Percentiles rank a stretch among this genome's conserved stretches.
Conservation (phyloP, 2,113 vertebrate species). For the Pachyramphus minor region DNA sequence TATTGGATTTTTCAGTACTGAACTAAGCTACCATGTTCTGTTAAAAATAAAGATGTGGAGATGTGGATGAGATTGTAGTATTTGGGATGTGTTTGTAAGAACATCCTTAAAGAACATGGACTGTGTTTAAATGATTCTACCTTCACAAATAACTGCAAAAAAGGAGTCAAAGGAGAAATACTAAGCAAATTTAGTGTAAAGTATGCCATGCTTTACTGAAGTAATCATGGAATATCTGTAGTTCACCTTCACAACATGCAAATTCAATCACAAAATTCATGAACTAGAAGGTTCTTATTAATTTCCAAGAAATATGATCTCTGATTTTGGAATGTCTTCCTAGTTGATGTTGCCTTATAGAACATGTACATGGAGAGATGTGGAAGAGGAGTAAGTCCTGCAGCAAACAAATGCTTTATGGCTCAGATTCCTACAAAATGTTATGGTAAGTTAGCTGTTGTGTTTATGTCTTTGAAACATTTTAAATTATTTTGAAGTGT, state of each 20-base stretch:
- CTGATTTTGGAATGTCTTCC: background rate
- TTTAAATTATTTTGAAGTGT: constrained; percentile 40
- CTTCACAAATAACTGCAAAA: background rate
- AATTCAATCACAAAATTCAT: background rate
- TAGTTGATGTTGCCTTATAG: accelerated
- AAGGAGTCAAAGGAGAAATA: background rate
- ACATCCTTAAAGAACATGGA: accelerated
- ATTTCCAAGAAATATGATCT: background rate
- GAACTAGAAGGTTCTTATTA: background rate
- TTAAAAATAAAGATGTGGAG: background rate
- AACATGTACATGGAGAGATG: background rate
- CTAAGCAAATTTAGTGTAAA: background rate
- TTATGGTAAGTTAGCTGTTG: background rate
- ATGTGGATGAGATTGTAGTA: background rate
- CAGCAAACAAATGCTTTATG: background rate
- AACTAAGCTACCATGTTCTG: background rate
- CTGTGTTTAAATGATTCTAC: background rate
- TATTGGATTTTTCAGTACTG: background rate
- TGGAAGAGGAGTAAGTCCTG: background rate
- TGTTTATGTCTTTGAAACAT: background rate
- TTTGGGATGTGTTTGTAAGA: background rate
- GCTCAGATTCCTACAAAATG: background rate
- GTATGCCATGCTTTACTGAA: background rate
- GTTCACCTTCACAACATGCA: background rate
- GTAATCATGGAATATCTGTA: background rate